Evolutionary conservation across 2,113 vertebrate species (phyloP).

Genomic region (Vimba vimba): DNA sequence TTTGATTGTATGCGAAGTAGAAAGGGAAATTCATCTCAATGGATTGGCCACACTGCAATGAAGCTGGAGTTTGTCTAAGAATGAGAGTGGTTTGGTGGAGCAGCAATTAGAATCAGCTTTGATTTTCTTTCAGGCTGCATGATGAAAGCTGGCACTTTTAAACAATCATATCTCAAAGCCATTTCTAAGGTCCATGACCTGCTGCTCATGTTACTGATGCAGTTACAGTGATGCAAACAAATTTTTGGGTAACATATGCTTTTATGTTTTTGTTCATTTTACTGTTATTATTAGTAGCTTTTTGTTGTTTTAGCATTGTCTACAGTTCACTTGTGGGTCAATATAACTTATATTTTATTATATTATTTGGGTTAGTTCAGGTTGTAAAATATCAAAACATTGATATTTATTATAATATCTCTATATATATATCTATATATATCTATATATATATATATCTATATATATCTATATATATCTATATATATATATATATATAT

Average conservation of each 20-base stretch:
- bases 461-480: too few relatives aligned
- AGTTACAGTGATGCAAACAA: constrained; percentile 30
- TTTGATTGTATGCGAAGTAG: constrained; percentile 34
- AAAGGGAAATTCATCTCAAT: constrained; percentile 37
- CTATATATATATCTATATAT: too few relatives aligned
- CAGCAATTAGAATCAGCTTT: constrained; percentile 40
- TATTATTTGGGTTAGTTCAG: neutral
- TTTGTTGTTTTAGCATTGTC: neutral
- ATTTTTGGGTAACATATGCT: neutral
- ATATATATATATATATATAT: too few relatives aligned
- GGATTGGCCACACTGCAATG: constrained; percentile 34
- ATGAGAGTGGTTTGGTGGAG: constrained; percentile 33
- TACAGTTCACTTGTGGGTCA: neutral
- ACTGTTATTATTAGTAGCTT: neutral
- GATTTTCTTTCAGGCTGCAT: constrained; percentile 24
- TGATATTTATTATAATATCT: neutral
- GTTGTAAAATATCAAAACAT: neutral
- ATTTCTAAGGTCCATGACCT: constrained; percentile 39
- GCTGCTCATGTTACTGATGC: constrained; percentile 22
- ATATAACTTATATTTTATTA: neutral
- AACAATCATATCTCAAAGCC: constrained; percentile 30
- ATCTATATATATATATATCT: too few relatives aligned
- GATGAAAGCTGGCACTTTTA: constrained; percentile 51
- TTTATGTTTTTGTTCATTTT: neutral
- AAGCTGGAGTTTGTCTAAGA: constrained; percentile 38